phyloP scores from a whole-genome alignment of 2,113 vertebrate species.

The Phycodurus eques region DNA sequence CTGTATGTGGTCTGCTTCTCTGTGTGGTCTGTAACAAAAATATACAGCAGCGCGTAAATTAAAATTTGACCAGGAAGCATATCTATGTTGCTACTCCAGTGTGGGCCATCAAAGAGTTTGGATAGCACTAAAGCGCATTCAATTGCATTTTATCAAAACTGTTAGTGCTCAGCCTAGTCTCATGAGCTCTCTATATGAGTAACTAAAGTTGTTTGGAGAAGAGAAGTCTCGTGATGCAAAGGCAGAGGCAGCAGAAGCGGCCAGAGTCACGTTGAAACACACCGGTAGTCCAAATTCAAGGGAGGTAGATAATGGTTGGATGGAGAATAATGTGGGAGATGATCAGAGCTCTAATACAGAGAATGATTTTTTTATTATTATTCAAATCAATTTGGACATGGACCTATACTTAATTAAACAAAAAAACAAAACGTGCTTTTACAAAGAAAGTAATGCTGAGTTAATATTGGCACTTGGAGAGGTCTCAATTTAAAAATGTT shows the following conservation, averaged over 20 bases:
- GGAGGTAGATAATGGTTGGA: constrained; percentile 1
- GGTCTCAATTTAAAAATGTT: not conserved
- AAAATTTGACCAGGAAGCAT: no score
- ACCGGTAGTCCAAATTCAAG: not conserved
- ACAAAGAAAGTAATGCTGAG: not conserved
- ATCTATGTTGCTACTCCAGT: not conserved
- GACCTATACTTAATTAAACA: not conserved
- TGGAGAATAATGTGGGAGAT: constrained; percentile 16
- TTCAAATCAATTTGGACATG: not conserved
- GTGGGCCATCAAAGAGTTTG: not conserved
- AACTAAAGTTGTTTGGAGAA: not conserved
- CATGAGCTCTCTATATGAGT: constrained; percentile 3
- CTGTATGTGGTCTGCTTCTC: no score
- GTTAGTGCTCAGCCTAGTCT: not conserved
- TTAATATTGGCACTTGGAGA: not conserved
- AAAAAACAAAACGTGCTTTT: not conserved
- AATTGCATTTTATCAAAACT: constrained; percentile 1
- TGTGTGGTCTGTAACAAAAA: no score
- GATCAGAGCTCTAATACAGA: constrained; percentile 17
- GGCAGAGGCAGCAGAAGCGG: not conserved
- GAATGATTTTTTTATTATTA: not conserved
- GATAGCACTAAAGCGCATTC: constrained; percentile 1
- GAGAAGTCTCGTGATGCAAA: constrained; percentile 8
- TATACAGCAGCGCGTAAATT: no score
- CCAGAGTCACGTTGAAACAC: constrained; percentile 17